Evolutionary conservation across 2,113 vertebrate genomes (phyloP).

Genomic region (Panthera tigris): DNA sequence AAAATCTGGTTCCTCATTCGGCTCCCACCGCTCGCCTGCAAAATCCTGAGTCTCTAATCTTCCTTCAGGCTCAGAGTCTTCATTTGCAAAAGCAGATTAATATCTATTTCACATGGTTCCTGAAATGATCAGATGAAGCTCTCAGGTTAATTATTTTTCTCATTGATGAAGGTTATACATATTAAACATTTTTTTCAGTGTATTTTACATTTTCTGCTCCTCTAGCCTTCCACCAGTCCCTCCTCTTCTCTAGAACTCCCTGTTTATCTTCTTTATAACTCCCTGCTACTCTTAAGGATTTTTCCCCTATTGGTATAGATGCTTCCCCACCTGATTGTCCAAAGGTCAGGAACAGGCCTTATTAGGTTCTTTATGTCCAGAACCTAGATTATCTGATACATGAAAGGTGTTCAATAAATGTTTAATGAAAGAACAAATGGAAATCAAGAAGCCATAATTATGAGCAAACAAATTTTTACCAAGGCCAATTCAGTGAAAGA

Average conservation of each 20-base stretch:
- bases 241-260: not conserved
- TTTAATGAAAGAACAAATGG: constrained; percentile 49
- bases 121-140: not conserved
- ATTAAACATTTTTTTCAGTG: not conserved
- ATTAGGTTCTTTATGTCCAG: not conserved
- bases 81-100: constrained; percentile 2
- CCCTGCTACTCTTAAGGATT: not conserved
- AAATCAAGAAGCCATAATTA: constrained; percentile 52
- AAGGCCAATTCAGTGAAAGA: constrained; percentile 18
- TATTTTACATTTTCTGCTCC: not conserved
- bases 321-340: not conserved
- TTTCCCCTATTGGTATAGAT: not conserved
- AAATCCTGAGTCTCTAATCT: not conserved
- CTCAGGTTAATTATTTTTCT: not conserved
- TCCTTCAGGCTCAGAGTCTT: not conserved
- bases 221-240: not conserved
- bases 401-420: constrained; percentile 27
- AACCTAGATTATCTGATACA: not conserved
- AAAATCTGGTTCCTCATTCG: not conserved
- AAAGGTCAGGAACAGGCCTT: not conserved
- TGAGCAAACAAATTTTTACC: constrained; percentile 47
- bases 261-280: not conserved
- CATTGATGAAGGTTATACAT: not conserved
- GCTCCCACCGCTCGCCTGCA: not conserved
- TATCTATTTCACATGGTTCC: not conserved